Base-by-base conservation (phyloP, 2,113 vertebrate genomes). In the Formicarius rufipectus region DNA sequence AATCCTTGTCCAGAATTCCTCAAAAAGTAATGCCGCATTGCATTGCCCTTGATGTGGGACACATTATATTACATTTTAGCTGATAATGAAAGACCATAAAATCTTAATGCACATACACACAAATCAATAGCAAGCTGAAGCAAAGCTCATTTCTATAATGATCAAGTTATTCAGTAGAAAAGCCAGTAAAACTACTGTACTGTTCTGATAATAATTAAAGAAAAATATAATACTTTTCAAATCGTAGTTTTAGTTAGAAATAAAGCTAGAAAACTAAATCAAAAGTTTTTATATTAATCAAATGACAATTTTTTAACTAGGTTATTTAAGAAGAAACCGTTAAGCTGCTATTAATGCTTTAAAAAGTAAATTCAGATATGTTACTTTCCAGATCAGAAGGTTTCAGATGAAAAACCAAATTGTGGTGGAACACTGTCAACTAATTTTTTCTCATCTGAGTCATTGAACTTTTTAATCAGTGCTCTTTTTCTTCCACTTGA, bases 381-480 rank as follows among this genome's bases (percentile, higher is more conserved):
- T 90, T 95, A 20, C 75, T 94, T 96, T 94, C 73, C 85, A 89
- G 55, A 84, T 91, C 75, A 79, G 27, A 47, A 42, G 11, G 8
- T 86, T 96, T 92, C 63, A 84, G 89, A 81, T 53, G 31, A 78
- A 86, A 87, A 81, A 85, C 50, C 39, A 93, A 86, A 21, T 78
- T 95, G 35, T 93, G 17, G 33, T 88, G 60, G 37, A 96, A 75
- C 1, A 12, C 6, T 88, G 67, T 93, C 66, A 94, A 50, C 78
- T 82, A 91, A 87, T 64, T 91, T 93, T 69, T 90, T 35, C 31
- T 96, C 68, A 88, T 93, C 49, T 87, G 45, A 94, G n/a, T 84
- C 37, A 72, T 88, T 96, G 76, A 89, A 42, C 64, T 92, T 90
- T 68, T 92, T 92, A n/a, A 92, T 95, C 92, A 96, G 63, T n/a